Evolutionary conservation across 2,888 invertebrate genomes (phyloP).

Genomic region (Myopa testacea): DNA sequence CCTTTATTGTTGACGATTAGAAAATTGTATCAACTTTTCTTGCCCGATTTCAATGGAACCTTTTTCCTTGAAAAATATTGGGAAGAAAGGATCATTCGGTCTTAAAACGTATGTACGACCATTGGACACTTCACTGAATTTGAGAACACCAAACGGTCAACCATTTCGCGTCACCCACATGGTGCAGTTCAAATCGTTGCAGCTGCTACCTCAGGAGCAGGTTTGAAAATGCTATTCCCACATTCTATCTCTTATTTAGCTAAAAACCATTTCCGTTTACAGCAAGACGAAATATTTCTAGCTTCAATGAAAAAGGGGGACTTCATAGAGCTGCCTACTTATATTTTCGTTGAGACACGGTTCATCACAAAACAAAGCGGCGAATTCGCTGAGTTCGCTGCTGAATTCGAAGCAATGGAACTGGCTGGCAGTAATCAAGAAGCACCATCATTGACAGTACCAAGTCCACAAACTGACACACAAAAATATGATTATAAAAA

Average conservation of each 20-base stretch:
- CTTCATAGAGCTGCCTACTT: slow-evolving; percentile 8
- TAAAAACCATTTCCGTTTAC: neutral
- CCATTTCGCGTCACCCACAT: neutral
- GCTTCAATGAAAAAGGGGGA: neutral
- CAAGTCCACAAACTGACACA: neutral
- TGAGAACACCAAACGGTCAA: slow-evolving; percentile 1
- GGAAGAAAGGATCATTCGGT: too few relatives aligned
- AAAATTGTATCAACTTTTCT: too few relatives aligned
- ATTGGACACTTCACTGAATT: too few relatives aligned
- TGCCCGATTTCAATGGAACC: too few relatives aligned
- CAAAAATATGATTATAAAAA: too few relatives aligned
- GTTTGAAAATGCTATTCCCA: neutral
- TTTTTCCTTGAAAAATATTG: too few relatives aligned
- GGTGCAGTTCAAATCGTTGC: neutral
- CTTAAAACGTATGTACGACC: too few relatives aligned
- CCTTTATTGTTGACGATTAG: too few relatives aligned
- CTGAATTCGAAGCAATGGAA: slow-evolving; percentile 1
- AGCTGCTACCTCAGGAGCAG: slow-evolving; percentile 14
- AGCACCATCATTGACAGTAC: neutral
- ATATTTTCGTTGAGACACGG: slow-evolving; percentile 28
- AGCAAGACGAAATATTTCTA: slow-evolving; percentile 1
- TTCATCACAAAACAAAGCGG: slow-evolving; percentile 17
- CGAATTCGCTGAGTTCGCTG: neutral
- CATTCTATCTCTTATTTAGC: neutral
- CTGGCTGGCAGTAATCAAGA: neutral